phyloP scores from a whole-genome alignment of 2,888 invertebrate genomes.

The Harmothoe impar region DNA sequence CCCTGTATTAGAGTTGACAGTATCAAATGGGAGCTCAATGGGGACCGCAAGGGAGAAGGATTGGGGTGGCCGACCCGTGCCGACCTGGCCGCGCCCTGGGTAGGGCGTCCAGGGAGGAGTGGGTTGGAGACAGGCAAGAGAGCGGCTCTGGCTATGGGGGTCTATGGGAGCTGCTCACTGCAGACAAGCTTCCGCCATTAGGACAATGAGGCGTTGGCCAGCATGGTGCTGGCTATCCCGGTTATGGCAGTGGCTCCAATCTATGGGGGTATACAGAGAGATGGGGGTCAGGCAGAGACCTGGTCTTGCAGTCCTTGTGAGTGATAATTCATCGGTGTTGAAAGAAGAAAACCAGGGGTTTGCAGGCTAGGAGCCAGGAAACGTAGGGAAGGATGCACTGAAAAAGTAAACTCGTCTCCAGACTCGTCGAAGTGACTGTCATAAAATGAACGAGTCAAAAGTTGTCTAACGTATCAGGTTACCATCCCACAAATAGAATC shows the following conservation, averaged over 20 bases:
- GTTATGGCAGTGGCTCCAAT: background rate
- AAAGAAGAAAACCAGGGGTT: background rate
- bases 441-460: too few species aligned
- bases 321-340: too few species aligned
- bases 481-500: too few species aligned
- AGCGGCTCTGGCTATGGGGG: background rate
- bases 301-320: background rate
- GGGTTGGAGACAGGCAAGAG: background rate
- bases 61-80: constrained; percentile 30
- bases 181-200: constrained; percentile 45
- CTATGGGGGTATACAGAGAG: background rate
- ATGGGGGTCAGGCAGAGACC: background rate
- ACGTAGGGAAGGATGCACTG: background rate
- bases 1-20: constrained; percentile 32
- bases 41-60: constrained; percentile 8
- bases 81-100: background rate
- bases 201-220: constrained; percentile 32
- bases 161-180: background rate
- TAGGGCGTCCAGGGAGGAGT: background rate
- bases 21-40: constrained; percentile 46
- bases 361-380: background rate
- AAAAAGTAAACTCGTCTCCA: too few species aligned
- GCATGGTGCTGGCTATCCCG: background rate
- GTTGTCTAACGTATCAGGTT: too few species aligned
- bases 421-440: too few species aligned